A percentile compares a stretch with the other conserved stretches of the same genome.
Evolutionary conservation across 2,888 invertebrate species (phyloP).

Genomic region (Allolobophora icterica): DNA sequence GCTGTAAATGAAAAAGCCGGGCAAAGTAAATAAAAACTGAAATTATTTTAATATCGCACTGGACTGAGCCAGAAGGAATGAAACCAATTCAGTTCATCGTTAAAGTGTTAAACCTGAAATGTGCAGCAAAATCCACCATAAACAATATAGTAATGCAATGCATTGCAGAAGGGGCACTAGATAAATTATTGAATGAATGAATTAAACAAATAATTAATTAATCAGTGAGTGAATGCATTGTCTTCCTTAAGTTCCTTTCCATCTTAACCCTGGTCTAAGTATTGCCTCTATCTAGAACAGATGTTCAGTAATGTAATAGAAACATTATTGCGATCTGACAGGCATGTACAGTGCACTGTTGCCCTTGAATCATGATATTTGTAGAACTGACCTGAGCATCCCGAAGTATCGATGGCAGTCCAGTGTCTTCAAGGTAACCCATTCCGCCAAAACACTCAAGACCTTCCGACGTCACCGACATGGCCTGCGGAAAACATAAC

Average conservation of each 20-base stretch:
- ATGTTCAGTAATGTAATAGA: not conserved
- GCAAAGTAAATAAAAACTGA: not conserved
- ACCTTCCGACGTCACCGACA: constrained; percentile 69
- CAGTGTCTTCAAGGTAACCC: constrained; percentile 71
- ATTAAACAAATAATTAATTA: not conserved
- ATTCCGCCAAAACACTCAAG: constrained; percentile 71
- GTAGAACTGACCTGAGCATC: constrained; percentile 68
- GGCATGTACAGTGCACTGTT: not conserved
- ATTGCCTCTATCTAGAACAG: not conserved
- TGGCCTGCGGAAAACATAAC: constrained; percentile 56
- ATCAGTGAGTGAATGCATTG: not conserved
- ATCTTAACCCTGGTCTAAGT: not conserved
- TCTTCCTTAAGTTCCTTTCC: not conserved
- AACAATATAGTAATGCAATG: no score
- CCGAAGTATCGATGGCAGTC: constrained; percentile 68
- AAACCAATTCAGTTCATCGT: no score
- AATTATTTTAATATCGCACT: not conserved
- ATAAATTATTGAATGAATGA: not conserved
- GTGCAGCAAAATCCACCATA: no score
- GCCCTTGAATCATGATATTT: not conserved
- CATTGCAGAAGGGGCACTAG: no score
- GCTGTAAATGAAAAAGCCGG: not conserved
- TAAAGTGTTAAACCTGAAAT: no score
- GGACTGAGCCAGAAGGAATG: no score
- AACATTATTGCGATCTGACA: not conserved